Evolutionary conservation across 1,140 invertebrate species (phyloP), one percentile per base, ranked within the genome.

Genomic region (Sipha flava): DNA sequence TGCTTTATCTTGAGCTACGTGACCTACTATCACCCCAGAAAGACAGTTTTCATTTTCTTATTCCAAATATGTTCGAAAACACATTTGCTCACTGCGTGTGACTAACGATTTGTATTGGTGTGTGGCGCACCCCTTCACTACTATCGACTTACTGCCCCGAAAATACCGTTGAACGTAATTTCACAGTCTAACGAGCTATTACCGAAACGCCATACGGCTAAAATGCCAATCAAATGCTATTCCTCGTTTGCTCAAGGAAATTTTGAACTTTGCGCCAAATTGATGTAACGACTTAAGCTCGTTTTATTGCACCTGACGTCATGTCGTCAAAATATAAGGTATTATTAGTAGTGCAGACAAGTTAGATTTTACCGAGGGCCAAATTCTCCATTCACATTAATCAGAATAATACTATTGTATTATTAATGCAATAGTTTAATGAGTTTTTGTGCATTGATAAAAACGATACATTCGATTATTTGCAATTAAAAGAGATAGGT

Each of bases 161-260:
- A 45, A 70, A 70, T 47, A 70, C 47, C 66, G 23, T 45, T 45
- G 40, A 68, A 68, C 21, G 66, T 70, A 70, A 70, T 70, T 70
- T 70, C 66, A 70, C 66, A 70, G 66, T 70, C 66, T 70, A 47
- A 70, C 40, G 66, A 70, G 66, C 40, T 47, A 70, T 47, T 66
- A 26, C 64, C 37, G 21, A 43, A 66, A 70, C 43, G 16, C 66
- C 6, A 18, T 29, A 47, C 26, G 21, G 23, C 43, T 47, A 47
- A 45, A 47, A 66, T 26, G 14, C 21, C 37, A 66, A 66, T 66
- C n/a, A 43, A 66, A 40, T 66, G 26, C 21, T 66, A 26, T 66
- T 43, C 10, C 37, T 66, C 64, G 34, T 43, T 40, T 66, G 34
- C 10, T 40, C 62, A 23, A 40, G 34, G 62, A 66, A 40, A 66